Percentiles rank a stretch among this genome's conserved stretches.
Evolutionary conservation across 2,888 invertebrate genomes (phyloP).

Genomic region (Erynnis tages): DNA sequence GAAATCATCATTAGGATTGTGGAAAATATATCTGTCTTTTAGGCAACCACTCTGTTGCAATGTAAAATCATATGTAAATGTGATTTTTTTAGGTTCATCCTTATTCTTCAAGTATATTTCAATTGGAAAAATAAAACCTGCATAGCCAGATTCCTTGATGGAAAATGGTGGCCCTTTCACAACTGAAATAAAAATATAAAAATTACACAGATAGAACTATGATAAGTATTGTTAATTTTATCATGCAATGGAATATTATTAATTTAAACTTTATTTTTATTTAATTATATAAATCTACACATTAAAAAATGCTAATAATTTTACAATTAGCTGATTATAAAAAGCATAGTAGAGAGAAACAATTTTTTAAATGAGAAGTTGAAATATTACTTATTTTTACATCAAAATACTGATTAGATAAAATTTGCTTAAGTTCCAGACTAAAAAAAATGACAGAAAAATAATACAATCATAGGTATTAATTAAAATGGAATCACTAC

Average conservation of each 20-base stretch:
- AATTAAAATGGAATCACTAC: constrained; percentile 68
- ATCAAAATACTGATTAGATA: too few species aligned
- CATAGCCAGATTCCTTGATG: constrained; percentile 97
- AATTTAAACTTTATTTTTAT: background rate
- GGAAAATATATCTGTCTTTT: constrained; percentile 92
- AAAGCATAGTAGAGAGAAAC: too few species aligned
- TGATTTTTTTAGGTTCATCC: constrained; percentile 93
- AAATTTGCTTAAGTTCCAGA: too few species aligned
- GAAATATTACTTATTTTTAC: too few species aligned
- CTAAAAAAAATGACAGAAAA: background rate
- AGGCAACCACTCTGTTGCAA: constrained; percentile 88
- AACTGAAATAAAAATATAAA: constrained; percentile 80
- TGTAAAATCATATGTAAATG: constrained; percentile 92
- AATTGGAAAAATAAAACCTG: constrained; percentile 94
- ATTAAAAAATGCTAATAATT: too few species aligned
- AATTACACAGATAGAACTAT: background rate
- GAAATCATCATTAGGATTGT: constrained; percentile 94
- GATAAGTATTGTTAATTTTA: too few species aligned
- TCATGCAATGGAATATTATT: background rate
- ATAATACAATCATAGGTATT: background rate
- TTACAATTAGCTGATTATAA: too few species aligned
- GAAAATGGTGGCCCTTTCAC: constrained; percentile 95
- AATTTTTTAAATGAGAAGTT: too few species aligned
- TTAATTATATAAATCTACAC: too few species aligned
- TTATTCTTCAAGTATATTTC: constrained; percentile 94